phyloP scores from a whole-genome alignment of 2,797 vertebrate genomes.

The Esox lucius region DNA sequence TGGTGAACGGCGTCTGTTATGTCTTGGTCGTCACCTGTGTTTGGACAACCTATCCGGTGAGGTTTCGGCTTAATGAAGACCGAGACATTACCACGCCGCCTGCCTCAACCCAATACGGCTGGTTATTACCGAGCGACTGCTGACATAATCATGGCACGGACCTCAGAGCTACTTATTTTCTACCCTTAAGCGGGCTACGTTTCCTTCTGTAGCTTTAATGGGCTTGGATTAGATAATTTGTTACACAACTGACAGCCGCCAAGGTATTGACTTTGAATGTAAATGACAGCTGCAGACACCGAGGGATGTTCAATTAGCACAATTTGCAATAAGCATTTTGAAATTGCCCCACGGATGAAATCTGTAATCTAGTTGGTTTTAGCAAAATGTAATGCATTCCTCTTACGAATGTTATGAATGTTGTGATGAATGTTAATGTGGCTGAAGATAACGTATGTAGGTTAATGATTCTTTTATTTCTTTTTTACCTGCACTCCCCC shows the following conservation, averaged over 20 bases:
- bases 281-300: constrained; percentile 5
- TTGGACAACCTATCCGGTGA: constrained; percentile 15
- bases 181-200: constrained; percentile 7
- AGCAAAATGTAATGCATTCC: constrained; percentile 57
- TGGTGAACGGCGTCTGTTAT: no score
- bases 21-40: constrained; percentile 30
- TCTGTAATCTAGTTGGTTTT: constrained; percentile 19
- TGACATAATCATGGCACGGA: constrained; percentile 41
- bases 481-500: not conserved
- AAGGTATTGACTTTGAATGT: constrained; percentile 18
- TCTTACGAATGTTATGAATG: constrained; percentile 20
- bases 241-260: not conserved
- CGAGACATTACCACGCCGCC: constrained; percentile 30
- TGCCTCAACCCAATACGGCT: constrained; percentile 28
- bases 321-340: constrained; percentile 47
- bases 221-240: constrained; percentile 46
- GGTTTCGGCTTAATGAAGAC: constrained; percentile 32
- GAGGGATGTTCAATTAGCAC: constrained; percentile 9
- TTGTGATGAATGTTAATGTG: no score
- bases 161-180: constrained; percentile 51
- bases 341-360: constrained; percentile 29
- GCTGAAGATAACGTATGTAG: constrained; percentile 10
- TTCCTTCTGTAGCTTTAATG: constrained; percentile 38
- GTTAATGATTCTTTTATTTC: constrained; percentile 43
- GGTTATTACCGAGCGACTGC: constrained; percentile 54